Evolutionary conservation across 2,113 vertebrate species (phyloP).

Genomic region (Chascanopsetta lugubris): DNA sequence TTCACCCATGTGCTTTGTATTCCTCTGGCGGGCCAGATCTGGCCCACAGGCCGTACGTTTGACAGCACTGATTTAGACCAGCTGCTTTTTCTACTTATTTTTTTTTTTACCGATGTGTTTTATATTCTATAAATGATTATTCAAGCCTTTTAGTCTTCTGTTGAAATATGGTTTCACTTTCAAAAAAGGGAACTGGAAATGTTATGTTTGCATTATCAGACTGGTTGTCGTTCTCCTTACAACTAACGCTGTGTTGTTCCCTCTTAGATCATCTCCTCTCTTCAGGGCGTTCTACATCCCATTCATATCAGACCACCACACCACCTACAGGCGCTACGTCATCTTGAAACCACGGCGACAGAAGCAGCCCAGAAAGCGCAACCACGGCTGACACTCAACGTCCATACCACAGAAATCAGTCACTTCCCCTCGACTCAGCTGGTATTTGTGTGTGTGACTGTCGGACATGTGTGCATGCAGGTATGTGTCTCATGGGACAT

Average conservation of each 20-base stretch:
- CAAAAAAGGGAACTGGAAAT: too few species aligned
- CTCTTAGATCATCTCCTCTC: conserved; percentile 63
- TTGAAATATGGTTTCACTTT: too few species aligned
- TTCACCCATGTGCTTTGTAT: too few species aligned
- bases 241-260: not conserved
- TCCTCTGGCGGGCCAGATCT: too few species aligned
- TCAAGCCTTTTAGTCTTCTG: too few species aligned
- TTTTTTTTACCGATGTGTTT: too few species aligned
- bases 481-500: conserved; percentile 35
- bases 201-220: too few species aligned
- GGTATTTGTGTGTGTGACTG: conserved; percentile 43
- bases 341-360: conserved; percentile 76
- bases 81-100: too few species aligned
- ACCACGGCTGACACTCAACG: conserved; percentile 59
- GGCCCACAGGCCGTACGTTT: too few species aligned
- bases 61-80: too few species aligned
- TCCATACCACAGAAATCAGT: conserved; percentile 30
- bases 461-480: conserved; percentile 35
- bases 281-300: conserved; percentile 71
- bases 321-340: conserved; percentile 70
- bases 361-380: conserved; percentile 71
- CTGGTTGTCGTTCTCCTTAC: too few species aligned
- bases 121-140: too few species aligned
- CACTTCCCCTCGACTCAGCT: conserved; percentile 44
- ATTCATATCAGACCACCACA: conserved; percentile 72